Evolutionary conservation across 2,888 invertebrate species (phyloP), one percentile per base, ranked within the genome.

Genomic region (Oegoconia quadripuncta): DNA sequence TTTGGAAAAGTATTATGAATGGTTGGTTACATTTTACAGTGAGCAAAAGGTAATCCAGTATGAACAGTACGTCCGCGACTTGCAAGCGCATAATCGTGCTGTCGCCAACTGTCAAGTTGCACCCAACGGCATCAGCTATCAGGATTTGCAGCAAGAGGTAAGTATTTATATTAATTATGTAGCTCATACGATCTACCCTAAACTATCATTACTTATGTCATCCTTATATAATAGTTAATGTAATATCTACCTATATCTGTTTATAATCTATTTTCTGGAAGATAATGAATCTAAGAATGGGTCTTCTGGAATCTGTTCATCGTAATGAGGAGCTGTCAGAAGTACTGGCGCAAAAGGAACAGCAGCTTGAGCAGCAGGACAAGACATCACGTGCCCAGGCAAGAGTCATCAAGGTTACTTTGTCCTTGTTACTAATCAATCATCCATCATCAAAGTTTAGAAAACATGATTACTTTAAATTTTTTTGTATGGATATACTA

Each of bases 371-470:
- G 35, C 89, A 89, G 36, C 90, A 91, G 53, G 89, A 88, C 42
- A 89, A 89, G 39, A 87, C 90, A 41, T 86, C 91, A 64, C 88
- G 86, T 52, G 89, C 90, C 55, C 90, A 91, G 83, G 89, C 89
- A 70, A 90, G 89, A 64, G 80, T 90, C 52, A 78, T 91, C 50
- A 90, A 90, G 78, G 89, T 89, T 54, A 71, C 61, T 68, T 57
- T 40, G 44, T 47, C 41, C 55, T 54, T 60, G 13, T 27, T 41
- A 22, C 28, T 37, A 30, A 36, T 35, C 15, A 25, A 18, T 13
- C 2, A 17, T 33, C 13, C 9, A 11, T 5, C 5, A 4, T 17
- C 6, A 2, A 7, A 2, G 9, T 3, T 9, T 5, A 6, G 29
- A 7, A n/a, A n/a, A n/a, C n/a, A n/a, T n/a, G n/a, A n/a, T n/a